Evolutionary conservation across 2,113 vertebrate species (phyloP), one percentile per base, ranked within the genome.

Genomic region (Oryctolagus cuniculus): DNA sequence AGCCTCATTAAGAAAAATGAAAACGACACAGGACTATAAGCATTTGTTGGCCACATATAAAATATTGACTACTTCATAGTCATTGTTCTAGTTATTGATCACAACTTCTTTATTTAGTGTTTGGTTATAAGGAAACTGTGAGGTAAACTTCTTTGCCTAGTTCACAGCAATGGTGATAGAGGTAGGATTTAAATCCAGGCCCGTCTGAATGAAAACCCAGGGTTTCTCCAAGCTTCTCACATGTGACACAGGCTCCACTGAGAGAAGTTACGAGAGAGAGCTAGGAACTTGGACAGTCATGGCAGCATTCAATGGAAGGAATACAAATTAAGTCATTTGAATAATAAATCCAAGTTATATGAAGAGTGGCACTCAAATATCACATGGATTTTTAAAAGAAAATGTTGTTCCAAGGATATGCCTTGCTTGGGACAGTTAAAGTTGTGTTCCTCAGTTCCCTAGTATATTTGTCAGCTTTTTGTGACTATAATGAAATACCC

Each of bases 321-420:
- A 58, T 73, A 1, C 36, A 44, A 55, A 85, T 51, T 2, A 87
- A 64, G 27, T 8, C 63, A 79, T 10, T 38, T 53, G 82, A 55
- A 15, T 25, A 66, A 78, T 16, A 53, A 24, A 53, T 44, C 80
- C 79, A 84, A 91, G 25, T 25, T 84, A 29, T 70, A 70, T 16
- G 1, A 38, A 12, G 22, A 87, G 36, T n/a, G n/a, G 25, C 89
- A 74, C 66, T 55, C 31, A 80, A 90, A 27, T 31, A 34, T 79
- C 38, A 82, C 19, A 0, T 38, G 19, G 27, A 58, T 74, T 89
- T 95, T 94, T 24, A 51, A 90, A 86, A 77, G 64, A 61, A 86
- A 84, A 25, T 12, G 6, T 34, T 64, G 34, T 83, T 89, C 92
- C 22, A 36, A 17, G 83, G 31, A n/a, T 53, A 69, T 58, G 85